These are phyloP conservation scores for Phyllostomus hastatus DNA, from an alignment of 2,113 vertebrate species.

Conservation along the genomic window DNA sequence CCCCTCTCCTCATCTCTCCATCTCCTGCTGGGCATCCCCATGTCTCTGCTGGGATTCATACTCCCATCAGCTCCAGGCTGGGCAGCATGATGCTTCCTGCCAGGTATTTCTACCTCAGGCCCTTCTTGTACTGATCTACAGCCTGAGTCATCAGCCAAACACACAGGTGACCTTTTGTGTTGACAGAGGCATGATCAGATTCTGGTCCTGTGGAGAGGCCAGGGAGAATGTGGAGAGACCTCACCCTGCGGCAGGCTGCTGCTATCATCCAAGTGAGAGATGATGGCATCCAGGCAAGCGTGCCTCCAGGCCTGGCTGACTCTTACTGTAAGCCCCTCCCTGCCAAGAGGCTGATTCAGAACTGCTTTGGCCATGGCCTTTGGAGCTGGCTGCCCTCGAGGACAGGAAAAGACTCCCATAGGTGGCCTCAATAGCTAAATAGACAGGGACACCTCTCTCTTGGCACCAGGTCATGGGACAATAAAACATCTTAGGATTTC, in stretches of 20 bases:
- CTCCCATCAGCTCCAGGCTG: not conserved
- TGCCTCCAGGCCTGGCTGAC: not conserved
- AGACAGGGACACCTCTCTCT: not conserved
- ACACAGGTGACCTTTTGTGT: not conserved
- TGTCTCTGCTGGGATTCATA: not conserved
- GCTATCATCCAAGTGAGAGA: not conserved
- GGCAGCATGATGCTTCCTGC: not conserved
- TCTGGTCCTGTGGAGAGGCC: no score
- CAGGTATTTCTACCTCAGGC: rapidly evolving
- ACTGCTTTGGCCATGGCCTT: not conserved
- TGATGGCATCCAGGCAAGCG: not conserved
- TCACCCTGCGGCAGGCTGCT: not conserved
- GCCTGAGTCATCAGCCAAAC: not conserved
- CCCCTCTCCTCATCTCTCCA: not conserved
- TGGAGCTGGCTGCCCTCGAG: not conserved
- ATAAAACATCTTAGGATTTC: not conserved
- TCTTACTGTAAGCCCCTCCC: not conserved
- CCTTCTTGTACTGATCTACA: not conserved
- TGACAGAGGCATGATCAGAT: not conserved
- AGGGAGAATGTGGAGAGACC: not conserved
- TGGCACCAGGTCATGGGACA: not conserved
- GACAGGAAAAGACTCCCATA: not conserved
- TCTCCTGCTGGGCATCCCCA: not conserved
- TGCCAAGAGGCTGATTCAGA: not conserved
- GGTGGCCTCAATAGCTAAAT: not conserved